Percentiles rank a stretch among this genome's conserved stretches.
Conservation (phyloP, 1,140 invertebrate genomes). For the Cydia strobilella region DNA sequence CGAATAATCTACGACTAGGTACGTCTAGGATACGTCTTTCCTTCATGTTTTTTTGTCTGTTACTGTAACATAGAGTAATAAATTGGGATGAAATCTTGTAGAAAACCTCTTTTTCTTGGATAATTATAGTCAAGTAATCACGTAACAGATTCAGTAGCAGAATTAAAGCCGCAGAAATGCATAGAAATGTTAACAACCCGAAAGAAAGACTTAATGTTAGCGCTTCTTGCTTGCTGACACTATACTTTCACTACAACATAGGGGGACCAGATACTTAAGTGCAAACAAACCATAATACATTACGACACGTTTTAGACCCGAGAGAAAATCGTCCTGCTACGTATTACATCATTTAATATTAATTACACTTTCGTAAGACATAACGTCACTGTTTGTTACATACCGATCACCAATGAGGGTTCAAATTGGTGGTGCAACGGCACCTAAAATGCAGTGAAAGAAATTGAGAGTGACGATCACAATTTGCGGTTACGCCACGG, state of each 20-base stretch:
- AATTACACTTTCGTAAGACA: slow-evolving; percentile 22
- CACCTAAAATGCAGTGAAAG: slow-evolving; percentile 49
- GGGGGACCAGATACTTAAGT: slow-evolving; percentile 16
- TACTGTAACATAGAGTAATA: too few relatives aligned
- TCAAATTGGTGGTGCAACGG: slow-evolving; percentile 32
- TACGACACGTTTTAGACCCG: neutral
- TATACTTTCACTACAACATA: slow-evolving; percentile 23
- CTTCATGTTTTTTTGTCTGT: too few relatives aligned
- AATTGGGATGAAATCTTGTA: neutral
- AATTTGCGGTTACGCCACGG: slow-evolving; percentile 53
- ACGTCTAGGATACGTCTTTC: neutral
- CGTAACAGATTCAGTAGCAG: neutral
- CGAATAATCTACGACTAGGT: neutral
- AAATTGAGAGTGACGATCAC: slow-evolving; percentile 54
- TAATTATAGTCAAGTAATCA: neutral
- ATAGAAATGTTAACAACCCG: slow-evolving; percentile 5
- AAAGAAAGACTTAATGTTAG: slow-evolving; percentile 5
- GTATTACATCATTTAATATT: slow-evolving; percentile 23
- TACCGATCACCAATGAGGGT: slow-evolving; percentile 8
- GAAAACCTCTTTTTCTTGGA: neutral
- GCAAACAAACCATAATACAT: slow-evolving; percentile 8
- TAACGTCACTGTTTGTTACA: neutral
- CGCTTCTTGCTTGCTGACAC: neutral
- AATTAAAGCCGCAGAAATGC: neutral
- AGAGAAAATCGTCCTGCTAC: slow-evolving; percentile 17